Evolutionary conservation across 2,888 invertebrate species (phyloP).

Genomic region (Xanthorhoe spadicearia): DNA sequence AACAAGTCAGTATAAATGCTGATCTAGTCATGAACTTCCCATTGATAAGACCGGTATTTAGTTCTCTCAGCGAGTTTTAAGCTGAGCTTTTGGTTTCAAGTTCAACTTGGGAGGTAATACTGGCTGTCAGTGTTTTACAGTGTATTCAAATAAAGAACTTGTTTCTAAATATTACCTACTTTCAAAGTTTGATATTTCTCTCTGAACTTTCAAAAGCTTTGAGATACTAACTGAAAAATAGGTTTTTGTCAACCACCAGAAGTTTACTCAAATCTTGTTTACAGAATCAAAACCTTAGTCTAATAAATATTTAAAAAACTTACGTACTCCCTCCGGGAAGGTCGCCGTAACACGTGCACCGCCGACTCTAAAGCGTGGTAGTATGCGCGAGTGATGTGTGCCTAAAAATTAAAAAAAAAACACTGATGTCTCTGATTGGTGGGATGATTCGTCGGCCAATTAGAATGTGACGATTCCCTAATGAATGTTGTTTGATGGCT

Average conservation of each 20-base stretch:
- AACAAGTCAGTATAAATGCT: constrained; percentile 8
- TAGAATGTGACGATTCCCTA: constrained; percentile 45
- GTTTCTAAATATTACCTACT: background rate
- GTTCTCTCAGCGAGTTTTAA: constrained; percentile 4
- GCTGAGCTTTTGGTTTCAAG: constrained; percentile 18
- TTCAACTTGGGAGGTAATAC: constrained; percentile 24
- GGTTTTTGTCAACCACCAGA: constrained; percentile 11
- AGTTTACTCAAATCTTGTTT: no score
- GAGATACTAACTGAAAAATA: background rate
- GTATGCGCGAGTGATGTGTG: constrained; percentile 44
- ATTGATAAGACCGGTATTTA: constrained; percentile 35
- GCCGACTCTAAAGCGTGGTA: constrained; percentile 39
- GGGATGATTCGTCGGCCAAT: constrained; percentile 36
- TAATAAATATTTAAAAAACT: constrained; percentile 54
- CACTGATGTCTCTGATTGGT: constrained; percentile 35
- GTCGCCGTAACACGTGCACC: constrained; percentile 71
- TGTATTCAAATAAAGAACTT: background rate
- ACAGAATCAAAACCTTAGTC: constrained; percentile 41
- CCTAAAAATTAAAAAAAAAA: constrained; percentile 44
- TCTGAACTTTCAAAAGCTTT: constrained; percentile 4
- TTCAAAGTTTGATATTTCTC: background rate
- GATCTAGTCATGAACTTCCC: constrained; percentile 9
- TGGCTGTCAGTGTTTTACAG: background rate
- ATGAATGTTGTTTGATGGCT: constrained; percentile 36
- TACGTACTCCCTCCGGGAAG: constrained; percentile 65